Base-by-base conservation (phyloP, 2,888 invertebrate species). In the Muscina levida region DNA sequence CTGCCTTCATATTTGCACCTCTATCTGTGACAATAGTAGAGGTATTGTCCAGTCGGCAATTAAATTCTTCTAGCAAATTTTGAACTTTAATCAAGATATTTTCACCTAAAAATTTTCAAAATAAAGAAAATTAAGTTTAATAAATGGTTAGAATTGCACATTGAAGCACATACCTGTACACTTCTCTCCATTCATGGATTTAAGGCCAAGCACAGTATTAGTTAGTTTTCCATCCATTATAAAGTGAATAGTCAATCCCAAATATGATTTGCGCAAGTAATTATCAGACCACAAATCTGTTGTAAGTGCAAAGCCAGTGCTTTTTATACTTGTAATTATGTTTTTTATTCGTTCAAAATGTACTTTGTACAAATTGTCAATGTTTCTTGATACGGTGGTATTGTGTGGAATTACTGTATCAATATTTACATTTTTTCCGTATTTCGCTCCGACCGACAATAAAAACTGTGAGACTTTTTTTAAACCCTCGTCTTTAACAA, bases 81-180 rank as follows among this genome's bases (percentile, higher is more conserved):
- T 31, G 48, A 44, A 13, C 46, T 48, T 22, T 53, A 22, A 42
- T 19, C 42, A 39, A 56, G 51, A 70, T n/a, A 22, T 70, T 70
- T 70, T 70, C 0, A 37, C 37, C 8, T 42, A 42, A 24, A 37
- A 70, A 42, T 56, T 70, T 24, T 56, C 22, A 42, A 70, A 11
- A 70, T 53, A 53, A 53, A 8, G 39, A 56, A 22, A 70, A 24
- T 5, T 5, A 37, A 11, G n/a, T n/a, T n/a, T n/a, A n/a, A n/a
- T n/a, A n/a, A 51, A 48, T 51, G 37, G 13, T 5, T n/a, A 48
- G 48, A 67, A 48, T 51, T 67, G 26, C n/a, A n/a, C n/a, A n/a
- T n/a, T n/a, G n/a, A n/a, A n/a, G n/a, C 22, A 39, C 31, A 31
- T 44, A 44, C 44, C 13, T 44, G 44, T 44, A 44, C 44, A 8